Conservation (phyloP, 35 echinoderm and acorn worm species). For the Apostichopus japonicus region DNA sequence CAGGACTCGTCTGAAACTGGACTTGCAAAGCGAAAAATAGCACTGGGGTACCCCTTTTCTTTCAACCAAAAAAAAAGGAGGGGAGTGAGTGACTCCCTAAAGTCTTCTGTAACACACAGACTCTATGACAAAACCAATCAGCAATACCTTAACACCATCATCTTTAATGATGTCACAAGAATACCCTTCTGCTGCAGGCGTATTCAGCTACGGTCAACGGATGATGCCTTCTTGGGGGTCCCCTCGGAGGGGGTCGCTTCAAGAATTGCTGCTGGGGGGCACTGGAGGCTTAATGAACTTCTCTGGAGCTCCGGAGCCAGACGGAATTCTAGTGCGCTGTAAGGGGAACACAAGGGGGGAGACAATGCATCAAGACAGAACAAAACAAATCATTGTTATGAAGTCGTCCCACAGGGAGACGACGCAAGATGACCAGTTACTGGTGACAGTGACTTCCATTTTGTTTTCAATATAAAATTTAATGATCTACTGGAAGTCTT, state of each 20-base stretch:
- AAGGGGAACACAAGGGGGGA: not conserved
- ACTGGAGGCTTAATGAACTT: conserved; percentile 55
- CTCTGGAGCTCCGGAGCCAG: conserved; percentile 16
- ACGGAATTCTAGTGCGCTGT: conserved; percentile 29
- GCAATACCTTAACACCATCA: not conserved
- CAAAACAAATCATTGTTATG: no score
- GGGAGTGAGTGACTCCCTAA: not conserved
- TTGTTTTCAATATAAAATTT: no score
- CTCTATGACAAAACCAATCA: not conserved
- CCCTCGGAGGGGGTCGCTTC: not conserved
- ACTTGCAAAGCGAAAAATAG: no score
- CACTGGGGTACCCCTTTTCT: no score
- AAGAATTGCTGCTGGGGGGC: conserved; percentile 46
- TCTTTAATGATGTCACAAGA: not conserved
- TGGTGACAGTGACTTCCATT: no score
- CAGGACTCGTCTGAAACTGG: no score
- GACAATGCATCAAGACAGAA: no score
- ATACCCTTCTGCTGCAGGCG: not conserved
- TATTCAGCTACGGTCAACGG: not conserved
- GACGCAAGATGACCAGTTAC: no score
- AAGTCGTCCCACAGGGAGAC: no score
- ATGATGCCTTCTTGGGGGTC: not conserved
- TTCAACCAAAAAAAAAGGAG: not conserved
- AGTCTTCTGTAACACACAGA: not conserved
- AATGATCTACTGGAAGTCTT: no score